Conservation (phyloP, 1,140 invertebrate species). For the Thrips palmi region DNA sequence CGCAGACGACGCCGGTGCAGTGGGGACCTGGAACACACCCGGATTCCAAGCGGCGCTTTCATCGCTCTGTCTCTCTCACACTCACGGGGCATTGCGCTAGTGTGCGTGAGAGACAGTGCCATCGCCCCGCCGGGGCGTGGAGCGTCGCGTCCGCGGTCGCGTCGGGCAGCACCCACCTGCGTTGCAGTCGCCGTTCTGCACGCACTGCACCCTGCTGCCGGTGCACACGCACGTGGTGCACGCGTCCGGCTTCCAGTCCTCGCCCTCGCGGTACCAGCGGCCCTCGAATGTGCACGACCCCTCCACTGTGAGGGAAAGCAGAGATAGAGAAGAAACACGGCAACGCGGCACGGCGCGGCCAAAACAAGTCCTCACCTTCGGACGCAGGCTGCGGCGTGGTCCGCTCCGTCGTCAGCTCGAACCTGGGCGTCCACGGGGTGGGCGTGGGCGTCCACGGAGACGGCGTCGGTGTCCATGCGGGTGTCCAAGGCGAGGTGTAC, state of each 20-base stretch:
- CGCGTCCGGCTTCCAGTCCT: conserved; percentile 38
- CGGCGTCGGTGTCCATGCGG: too few relatives aligned
- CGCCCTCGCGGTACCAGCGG: conserved; percentile 34
- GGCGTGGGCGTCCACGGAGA: too few relatives aligned
- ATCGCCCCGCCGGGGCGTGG: not conserved
- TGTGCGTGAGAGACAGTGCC: not conserved
- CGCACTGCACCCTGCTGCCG: conserved; percentile 34
- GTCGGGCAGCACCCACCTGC: conserved; percentile 13
- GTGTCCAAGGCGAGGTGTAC: too few relatives aligned
- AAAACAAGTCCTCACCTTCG: not conserved
- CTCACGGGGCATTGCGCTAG: not conserved
- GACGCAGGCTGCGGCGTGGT: not conserved
- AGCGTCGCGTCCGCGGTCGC: not conserved
- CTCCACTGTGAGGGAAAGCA: conserved; percentile 3
- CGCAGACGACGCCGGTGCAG: conserved; percentile 26
- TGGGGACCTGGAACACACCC: conserved; percentile 16
- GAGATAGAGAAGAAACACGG: not conserved
- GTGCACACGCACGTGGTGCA: conserved; percentile 44
- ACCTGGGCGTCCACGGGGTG: not conserved
- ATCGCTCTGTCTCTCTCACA: not conserved
- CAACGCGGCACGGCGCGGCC: not conserved
- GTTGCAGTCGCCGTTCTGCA: conserved; percentile 20
- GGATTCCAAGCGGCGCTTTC: not conserved
- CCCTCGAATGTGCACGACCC: conserved; percentile 30
- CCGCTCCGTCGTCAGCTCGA: not conserved